phyloP scores from a whole-genome alignment of 1,140 invertebrate species.

The Pentalonia nigronervosa region DNA sequence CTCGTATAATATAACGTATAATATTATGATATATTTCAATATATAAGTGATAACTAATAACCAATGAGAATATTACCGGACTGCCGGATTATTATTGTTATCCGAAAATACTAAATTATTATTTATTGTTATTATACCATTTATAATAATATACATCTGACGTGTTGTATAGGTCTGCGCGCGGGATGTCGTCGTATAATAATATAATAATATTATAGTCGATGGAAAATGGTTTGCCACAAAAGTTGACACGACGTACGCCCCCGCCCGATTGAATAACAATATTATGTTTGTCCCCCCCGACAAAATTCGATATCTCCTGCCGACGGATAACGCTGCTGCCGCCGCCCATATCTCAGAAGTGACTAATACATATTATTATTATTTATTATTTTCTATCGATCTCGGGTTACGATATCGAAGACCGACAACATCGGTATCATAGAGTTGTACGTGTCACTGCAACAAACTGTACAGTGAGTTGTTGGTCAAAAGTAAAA shows the following conservation, averaged over 20 bases:
- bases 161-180: neutral
- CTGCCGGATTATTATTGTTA: neutral
- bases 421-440: neutral
- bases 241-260: neutral
- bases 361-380: neutral
- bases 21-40: too few relatives aligned
- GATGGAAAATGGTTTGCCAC: neutral
- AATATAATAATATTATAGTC: too few relatives aligned
- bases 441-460: neutral
- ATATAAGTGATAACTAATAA: too few relatives aligned
- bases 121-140: neutral
- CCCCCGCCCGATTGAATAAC: neutral
- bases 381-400: neutral
- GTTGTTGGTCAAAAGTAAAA: neutral
- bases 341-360: neutral
- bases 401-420: slow-evolving; percentile 1
- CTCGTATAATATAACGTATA: neutral
- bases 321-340: neutral
- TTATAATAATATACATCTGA: too few relatives aligned
- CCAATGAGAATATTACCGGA: neutral
- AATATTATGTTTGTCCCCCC: neutral
- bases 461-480: neutral
- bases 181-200: neutral
- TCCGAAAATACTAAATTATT: too few relatives aligned
- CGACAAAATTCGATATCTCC: neutral